Evolutionary conservation across 1,140 invertebrate genomes (phyloP).

Genomic region (Zaprionus africanus): DNA sequence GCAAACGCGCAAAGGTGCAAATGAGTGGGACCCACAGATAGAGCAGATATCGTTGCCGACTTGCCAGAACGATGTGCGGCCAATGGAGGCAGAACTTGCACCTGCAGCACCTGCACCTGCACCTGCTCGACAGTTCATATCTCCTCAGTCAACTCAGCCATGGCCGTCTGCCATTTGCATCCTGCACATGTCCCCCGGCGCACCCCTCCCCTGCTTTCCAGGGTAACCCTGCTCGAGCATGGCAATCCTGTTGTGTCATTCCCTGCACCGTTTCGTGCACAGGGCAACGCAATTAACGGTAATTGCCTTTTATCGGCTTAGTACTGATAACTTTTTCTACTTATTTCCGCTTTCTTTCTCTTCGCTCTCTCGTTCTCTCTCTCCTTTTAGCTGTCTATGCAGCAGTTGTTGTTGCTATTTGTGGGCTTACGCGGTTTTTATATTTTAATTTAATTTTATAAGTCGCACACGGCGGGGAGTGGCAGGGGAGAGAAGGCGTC

Average conservation of each 20-base stretch:
- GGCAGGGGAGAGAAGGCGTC: background rate
- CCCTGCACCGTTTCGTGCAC: constrained; percentile 44
- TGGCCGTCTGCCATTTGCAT: constrained; percentile 65
- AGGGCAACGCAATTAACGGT: constrained; percentile 81
- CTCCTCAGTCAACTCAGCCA: constrained; percentile 33
- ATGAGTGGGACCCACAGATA: constrained; percentile 51
- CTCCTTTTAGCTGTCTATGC: constrained; percentile 31
- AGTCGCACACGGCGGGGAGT: constrained; percentile 45
- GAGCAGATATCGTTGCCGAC: background rate
- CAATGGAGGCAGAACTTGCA: background rate
- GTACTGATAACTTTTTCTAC: constrained; percentile 71
- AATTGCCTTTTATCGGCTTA: constrained; percentile 83
- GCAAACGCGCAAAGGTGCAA: constrained; percentile 77
- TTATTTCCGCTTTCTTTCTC: constrained; percentile 18
- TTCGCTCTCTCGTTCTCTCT: background rate
- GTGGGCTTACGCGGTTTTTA: constrained; percentile 79
- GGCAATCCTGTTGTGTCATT: constrained; percentile 60
- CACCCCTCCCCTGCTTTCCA: background rate
- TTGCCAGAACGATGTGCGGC: constrained; percentile 6
- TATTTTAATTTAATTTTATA: constrained; percentile 83
- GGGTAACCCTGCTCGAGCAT: constrained; percentile 24
- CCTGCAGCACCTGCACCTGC: constrained; percentile 10
- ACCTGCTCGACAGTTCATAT: constrained; percentile 61
- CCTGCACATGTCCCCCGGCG: constrained; percentile 56
- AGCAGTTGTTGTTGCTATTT: constrained; percentile 59